Base-by-base conservation (phyloP, 2,113 vertebrate genomes). In the Odocoileus virginianus region DNA sequence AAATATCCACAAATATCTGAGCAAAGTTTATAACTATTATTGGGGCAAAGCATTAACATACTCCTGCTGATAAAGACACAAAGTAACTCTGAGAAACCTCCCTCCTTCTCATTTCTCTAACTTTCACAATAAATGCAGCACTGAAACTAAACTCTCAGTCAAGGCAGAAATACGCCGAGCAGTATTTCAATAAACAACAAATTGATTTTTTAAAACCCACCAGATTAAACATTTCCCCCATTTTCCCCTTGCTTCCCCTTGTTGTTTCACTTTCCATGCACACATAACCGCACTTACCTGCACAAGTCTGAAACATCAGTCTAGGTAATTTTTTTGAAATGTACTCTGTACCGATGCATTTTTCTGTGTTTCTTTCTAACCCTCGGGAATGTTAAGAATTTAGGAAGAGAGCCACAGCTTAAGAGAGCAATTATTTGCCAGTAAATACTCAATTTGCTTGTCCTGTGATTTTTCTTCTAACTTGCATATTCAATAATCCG, bases 381-480 rank as follows among this genome's bases (percentile, higher is more conserved):
- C 98, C 97, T 98, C 97, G 98, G 98, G 98, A 99, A 99, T 98
- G 98, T 96, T 98, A 98, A 98, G 98, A 99, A 99, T 99, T 99
- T 98, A 98, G 98, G 98, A 98, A 98, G 98, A 99, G 97, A 98
- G 98, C 98, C 98, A 98, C 98, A 98, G 98, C 97, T 98, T 98
- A 98, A 98, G 98, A 99, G 98, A 98, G 98, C 98, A 98, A 99
- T 99, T 99, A 98, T 99, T 99, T 98, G 98, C 98, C 98, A 98
- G 98, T 98, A 99, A 99, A 98, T 98, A 98, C 98, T 98, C 99
- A 98, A 98, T 99, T 98, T 98, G 98, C 98, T 98, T 99, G 98
- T 98, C 98, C 98, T 98, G 98, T 98, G 98, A 99, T 99, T 99
- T 98, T 98, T 98, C 98, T 99, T 98, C 98, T 99, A 99, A 98